Base-by-base conservation (phyloP, 2,888 invertebrate species). In the Scaptodrosophila latifasciaeformis region DNA sequence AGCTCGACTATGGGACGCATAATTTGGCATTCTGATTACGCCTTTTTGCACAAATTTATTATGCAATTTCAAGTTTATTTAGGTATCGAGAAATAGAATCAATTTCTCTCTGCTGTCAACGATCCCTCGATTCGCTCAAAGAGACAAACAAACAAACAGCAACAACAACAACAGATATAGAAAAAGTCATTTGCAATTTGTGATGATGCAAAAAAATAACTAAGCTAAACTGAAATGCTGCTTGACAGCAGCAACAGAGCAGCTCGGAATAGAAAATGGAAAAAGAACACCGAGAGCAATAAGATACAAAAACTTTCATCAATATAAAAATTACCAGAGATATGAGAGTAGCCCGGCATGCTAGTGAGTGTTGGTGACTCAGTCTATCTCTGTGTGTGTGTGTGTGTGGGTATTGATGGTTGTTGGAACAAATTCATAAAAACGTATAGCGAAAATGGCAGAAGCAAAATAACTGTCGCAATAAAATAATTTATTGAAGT, bases 401-500 rank as follows among this genome's bases (percentile, higher is more conserved):
- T 55, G 39, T 27, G 49, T 29, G 44, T 49, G 35, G 37, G 10
- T 51, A 54, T 43, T 37, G 37, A 27, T 54, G 37, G 34, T 47
- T 53, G 54, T 57, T 56, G 56, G 57, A 65, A 59, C 62, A 64
- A 67, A 70, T 70, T 67, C 66, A 64, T 67, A 75, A 69, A 68
- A 55, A 53, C n/a, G n/a, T n/a, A n/a, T n/a, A n/a, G n/a, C n/a
- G n/a, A n/a, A n/a, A n/a, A n/a, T n/a, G n/a, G n/a, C n/a, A n/a
- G n/a, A n/a, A n/a, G n/a, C n/a, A n/a, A 7, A 72, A 76, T 76
- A 75, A 79, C 74, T 79, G 77, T 74, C 82, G 75, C 81, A 76
- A 81, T 81, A 81, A 81, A 81, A 81, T 81, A 81, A 82, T 81
- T 81, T 81, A 81, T 81, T 81, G 81, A 81, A 75, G 70, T 82